Evolutionary conservation across 2,888 invertebrate species (phyloP).

Genomic region (Hipparchia sbordonii): DNA sequence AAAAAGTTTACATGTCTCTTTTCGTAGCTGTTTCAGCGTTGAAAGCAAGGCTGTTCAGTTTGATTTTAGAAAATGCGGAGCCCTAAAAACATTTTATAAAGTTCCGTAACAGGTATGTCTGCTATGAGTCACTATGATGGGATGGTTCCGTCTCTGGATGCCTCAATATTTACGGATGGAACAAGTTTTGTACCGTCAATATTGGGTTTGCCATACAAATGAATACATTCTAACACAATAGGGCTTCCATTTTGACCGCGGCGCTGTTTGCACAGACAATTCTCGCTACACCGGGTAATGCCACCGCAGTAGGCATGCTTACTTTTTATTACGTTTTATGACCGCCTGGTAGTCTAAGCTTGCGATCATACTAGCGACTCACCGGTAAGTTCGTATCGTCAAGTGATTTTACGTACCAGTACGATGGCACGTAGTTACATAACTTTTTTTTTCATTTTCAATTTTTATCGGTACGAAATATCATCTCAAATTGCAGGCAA

Average conservation of each 20-base stretch:
- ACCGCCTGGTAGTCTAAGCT: conserved; percentile 43
- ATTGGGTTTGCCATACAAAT: conserved; percentile 79
- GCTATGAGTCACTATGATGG: conserved; percentile 57
- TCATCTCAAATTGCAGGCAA: too few species aligned
- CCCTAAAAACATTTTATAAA: neutral
- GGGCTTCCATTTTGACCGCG: conserved; percentile 78
- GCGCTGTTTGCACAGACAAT: conserved; percentile 75
- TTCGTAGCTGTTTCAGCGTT: neutral
- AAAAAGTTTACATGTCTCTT: too few species aligned
- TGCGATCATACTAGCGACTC: conserved; percentile 2
- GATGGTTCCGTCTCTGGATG: conserved; percentile 47
- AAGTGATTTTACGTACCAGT: neutral
- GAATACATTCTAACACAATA: conserved; percentile 80
- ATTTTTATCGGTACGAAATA: too few species aligned
- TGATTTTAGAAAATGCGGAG: too few species aligned
- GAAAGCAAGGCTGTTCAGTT: neutral
- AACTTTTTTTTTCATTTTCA: too few species aligned
- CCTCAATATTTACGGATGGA: conserved; percentile 66
- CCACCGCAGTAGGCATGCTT: conserved; percentile 64
- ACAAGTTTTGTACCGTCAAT: conserved; percentile 77
- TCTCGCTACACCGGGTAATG: conserved; percentile 66
- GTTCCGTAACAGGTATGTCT: conserved; percentile 15
- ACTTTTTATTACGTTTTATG: conserved; percentile 57
- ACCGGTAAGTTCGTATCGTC: neutral
- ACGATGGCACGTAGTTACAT: neutral